Evolutionary conservation across 2,797 vertebrate species (phyloP).

Genomic region (Mormyrops boulengeri): DNA sequence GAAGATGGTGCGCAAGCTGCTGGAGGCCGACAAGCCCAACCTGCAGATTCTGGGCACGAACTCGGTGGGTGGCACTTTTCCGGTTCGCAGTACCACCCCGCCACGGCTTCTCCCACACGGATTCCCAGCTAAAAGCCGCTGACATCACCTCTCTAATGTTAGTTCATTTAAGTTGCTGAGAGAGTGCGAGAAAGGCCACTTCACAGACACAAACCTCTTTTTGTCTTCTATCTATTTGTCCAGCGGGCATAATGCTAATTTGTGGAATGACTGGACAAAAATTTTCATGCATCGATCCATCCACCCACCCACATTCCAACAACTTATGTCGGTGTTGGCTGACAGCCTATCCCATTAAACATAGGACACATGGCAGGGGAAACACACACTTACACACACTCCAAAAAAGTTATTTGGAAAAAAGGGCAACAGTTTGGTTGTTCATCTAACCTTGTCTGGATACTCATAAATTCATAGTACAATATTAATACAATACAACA

Average conservation of each 20-base stretch:
- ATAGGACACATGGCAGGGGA: background rate
- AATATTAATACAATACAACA: background rate
- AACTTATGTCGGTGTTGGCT: background rate
- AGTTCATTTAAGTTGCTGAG: background rate
- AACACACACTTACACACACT: background rate
- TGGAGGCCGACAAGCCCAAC: conserved; percentile 89
- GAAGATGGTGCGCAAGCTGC: conserved; percentile 92
- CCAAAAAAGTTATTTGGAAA: background rate
- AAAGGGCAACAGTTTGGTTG: background rate
- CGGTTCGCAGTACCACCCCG: background rate
- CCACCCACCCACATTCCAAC: background rate
- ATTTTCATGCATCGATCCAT: background rate
- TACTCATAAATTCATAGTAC: background rate
- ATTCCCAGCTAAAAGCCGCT: background rate
- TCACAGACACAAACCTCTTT: background rate
- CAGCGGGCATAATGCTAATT: background rate
- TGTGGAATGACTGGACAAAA: background rate
- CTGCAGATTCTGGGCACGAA: conserved; percentile 93
- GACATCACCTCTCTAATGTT: background rate
- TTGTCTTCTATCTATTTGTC: background rate
- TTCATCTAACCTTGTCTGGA: background rate
- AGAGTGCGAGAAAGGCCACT: background rate
- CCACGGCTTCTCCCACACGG: background rate
- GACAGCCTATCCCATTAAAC: background rate
- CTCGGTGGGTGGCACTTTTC: conserved; percentile 61